A percentile compares a stretch with the other conserved stretches of the same genome.
These are phyloP conservation scores for Podilymbus podiceps DNA, from an alignment of 2,113 vertebrate species.

Conservation along the genomic window DNA sequence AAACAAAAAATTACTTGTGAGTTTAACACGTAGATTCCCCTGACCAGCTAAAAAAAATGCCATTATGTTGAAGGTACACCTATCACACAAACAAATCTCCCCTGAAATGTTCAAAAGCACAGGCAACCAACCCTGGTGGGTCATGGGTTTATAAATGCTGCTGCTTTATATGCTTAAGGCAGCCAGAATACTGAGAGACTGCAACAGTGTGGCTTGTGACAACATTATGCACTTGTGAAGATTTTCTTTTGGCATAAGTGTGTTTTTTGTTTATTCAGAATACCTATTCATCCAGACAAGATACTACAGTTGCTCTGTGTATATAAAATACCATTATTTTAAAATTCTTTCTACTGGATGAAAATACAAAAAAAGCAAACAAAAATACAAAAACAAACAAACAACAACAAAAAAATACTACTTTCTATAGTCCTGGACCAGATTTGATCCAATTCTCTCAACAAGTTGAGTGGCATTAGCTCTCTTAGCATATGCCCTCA, in stretches of 20 bases:
- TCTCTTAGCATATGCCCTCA: accelerated
- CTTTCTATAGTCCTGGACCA: neutral
- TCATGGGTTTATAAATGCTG: neutral
- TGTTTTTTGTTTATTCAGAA: neutral
- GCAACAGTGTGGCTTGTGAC: neutral
- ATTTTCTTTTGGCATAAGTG: neutral
- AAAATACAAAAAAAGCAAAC: neutral
- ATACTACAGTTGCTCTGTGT: neutral
- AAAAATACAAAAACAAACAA: too few relatives aligned
- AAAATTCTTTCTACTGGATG: neutral
- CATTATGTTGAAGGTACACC: neutral
- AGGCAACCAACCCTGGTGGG: neutral
- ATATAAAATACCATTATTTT: neutral
- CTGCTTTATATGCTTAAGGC: neutral
- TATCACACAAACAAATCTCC: neutral
- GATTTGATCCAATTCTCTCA: neutral
- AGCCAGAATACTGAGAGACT: neutral
- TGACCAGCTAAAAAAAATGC: neutral
- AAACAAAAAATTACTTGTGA: neutral
- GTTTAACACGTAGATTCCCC: neutral
- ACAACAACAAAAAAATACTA: neutral
- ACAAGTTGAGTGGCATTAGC: neutral
- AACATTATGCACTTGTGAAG: neutral
- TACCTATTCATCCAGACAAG: neutral
- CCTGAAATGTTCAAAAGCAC: neutral